A percentile compares a stretch with the other conserved stretches of the same genome.
phyloP scores from a whole-genome alignment of 1,140 invertebrate genomes.

The Araneus ventricosus region DNA sequence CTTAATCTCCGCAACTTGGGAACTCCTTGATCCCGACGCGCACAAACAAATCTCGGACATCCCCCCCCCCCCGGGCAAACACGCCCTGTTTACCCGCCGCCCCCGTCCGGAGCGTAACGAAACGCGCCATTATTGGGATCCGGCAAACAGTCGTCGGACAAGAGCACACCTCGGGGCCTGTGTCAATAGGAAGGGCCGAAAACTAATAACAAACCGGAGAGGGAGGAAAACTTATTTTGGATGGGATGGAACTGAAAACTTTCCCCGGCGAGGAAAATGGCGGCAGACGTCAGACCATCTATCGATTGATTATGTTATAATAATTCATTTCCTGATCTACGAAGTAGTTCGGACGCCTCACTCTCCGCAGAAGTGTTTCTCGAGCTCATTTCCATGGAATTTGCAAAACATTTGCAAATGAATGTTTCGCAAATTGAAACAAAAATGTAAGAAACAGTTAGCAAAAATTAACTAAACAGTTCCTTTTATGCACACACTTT shows the following conservation, averaged over 20 bases:
- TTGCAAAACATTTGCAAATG: too few species aligned
- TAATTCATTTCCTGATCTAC: too few species aligned
- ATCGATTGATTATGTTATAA: too few species aligned
- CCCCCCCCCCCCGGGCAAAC: background rate
- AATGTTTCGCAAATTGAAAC: too few species aligned
- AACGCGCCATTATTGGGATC: slow-evolving; percentile 39
- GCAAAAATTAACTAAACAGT: too few species aligned
- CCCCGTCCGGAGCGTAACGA: slow-evolving; percentile 32
- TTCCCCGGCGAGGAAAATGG: too few species aligned
- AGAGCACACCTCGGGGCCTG: background rate
- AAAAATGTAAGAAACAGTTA: too few species aligned
- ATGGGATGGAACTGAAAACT: background rate
- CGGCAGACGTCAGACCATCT: too few species aligned
- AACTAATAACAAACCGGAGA: slow-evolving; percentile 1
- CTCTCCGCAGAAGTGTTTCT: too few species aligned
- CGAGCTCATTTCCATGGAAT: too few species aligned
- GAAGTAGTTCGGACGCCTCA: too few species aligned
- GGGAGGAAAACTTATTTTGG: background rate
- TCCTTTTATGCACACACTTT: too few species aligned
- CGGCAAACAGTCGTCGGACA: background rate
- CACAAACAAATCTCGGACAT: slow-evolving; percentile 50
- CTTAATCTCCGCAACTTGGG: background rate
- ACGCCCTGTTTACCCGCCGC: slow-evolving; percentile 21
- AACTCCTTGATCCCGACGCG: background rate
- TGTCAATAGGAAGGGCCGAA: background rate